Percentiles rank a stretch among this genome's conserved stretches.
phyloP scores from a whole-genome alignment of 2,797 vertebrate species.

The Poecilia wingei region DNA sequence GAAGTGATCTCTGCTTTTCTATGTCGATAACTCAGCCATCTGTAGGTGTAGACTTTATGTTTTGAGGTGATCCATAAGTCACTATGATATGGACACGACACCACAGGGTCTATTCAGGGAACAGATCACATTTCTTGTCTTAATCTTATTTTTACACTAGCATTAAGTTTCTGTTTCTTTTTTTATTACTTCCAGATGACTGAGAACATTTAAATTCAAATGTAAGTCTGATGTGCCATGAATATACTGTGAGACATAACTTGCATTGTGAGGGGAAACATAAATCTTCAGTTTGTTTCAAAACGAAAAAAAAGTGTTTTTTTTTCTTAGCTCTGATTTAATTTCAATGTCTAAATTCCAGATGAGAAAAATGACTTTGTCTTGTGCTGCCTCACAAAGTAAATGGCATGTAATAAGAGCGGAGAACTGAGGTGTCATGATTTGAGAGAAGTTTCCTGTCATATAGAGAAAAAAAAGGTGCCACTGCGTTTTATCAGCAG shows the following conservation, averaged over 20 bases:
- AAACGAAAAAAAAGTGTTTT: not conserved
- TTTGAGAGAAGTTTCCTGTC: conserved; percentile 50
- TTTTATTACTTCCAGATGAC: not conserved
- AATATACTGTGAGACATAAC: not conserved
- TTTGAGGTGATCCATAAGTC: conserved; percentile 5
- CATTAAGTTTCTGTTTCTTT: not conserved
- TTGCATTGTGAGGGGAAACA: not conserved
- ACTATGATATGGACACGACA: not conserved
- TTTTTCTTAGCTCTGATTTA: conserved; percentile 1
- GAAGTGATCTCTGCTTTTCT: conserved; percentile 47
- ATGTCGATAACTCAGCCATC: not conserved
- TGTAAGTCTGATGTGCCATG: not conserved
- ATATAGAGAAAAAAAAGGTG: conserved; percentile 35
- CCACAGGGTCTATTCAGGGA: not conserved
- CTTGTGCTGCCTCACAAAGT: conserved; percentile 29
- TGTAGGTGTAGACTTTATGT: not conserved
- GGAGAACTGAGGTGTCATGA: conserved; percentile 60
- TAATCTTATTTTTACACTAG: not conserved
- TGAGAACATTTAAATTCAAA: not conserved
- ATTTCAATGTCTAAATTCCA: conserved; percentile 6
- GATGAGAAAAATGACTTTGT: conserved; percentile 11
- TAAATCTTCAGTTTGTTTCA: not conserved
- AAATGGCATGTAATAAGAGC: conserved; percentile 58
- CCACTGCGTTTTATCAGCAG: conserved; percentile 37
- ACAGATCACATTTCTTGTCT: not conserved